Evolutionary conservation across 2,888 invertebrate species (phyloP).

Genomic region (Zonitis immaculata): DNA sequence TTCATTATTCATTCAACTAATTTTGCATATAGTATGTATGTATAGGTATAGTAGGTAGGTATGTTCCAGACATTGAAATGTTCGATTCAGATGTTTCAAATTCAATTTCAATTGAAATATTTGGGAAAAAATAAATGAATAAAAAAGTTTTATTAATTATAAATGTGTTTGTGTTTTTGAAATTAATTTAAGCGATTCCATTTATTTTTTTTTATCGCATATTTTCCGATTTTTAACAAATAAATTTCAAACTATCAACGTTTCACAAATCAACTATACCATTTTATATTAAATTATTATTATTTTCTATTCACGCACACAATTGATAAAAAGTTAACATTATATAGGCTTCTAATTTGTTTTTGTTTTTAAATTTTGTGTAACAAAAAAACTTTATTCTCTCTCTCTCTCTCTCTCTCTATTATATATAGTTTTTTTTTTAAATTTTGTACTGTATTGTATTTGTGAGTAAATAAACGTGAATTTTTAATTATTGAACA

Average conservation of each 20-base stretch:
- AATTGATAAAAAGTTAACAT: slow-evolving; percentile 33
- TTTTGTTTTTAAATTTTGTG: slow-evolving; percentile 16
- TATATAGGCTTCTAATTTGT: slow-evolving; percentile 35
- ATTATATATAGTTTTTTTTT: too few species aligned
- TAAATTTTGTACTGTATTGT: slow-evolving; percentile 23
- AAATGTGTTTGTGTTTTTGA: background rate
- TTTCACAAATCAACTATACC: slow-evolving; percentile 1
- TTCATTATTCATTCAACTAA: slow-evolving; percentile 2
- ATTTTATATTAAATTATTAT: slow-evolving; percentile 7
- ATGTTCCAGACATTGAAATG: background rate
- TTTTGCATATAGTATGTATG: slow-evolving; percentile 16
- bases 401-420: too few species aligned
- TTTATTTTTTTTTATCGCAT: too few species aligned
- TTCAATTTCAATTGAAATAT: background rate
- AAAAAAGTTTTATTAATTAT: background rate
- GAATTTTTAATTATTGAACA: slow-evolving; percentile 46
- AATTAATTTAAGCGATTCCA: background rate
- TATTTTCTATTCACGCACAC: slow-evolving; percentile 28
- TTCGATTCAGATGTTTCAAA: too few species aligned
- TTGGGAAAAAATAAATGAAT: too few species aligned
- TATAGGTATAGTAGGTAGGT: too few species aligned
- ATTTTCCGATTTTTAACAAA: background rate
- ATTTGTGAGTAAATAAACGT: slow-evolving; percentile 44
- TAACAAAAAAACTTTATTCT: too few species aligned
- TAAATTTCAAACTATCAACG: background rate